Evolutionary conservation across 2,113 vertebrate species (phyloP).

Genomic region (Clupea harengus): DNA sequence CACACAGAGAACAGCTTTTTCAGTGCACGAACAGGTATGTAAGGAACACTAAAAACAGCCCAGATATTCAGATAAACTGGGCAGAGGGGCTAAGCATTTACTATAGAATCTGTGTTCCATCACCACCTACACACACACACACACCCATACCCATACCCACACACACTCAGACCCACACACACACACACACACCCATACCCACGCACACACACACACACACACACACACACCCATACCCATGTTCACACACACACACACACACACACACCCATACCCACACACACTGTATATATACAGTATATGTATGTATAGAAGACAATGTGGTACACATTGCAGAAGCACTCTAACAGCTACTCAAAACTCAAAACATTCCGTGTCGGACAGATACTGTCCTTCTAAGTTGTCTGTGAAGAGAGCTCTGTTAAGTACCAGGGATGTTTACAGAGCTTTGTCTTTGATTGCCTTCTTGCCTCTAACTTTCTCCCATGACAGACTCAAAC

Average conservation of each 20-base stretch:
- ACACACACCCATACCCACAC: not conserved
- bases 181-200: not conserved
- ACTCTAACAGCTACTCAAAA: not conserved
- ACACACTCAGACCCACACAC: not conserved
- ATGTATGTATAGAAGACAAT: too few species aligned
- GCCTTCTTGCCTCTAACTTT: constrained; percentile 36
- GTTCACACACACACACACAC: not conserved
- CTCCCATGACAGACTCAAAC: constrained; percentile 36
- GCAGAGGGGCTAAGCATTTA: too few species aligned
- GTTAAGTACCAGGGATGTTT: constrained; percentile 31
- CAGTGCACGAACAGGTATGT: too few species aligned
- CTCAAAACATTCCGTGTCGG: not conserved
- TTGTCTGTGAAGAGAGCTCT: not conserved
- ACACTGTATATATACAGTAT: not conserved
- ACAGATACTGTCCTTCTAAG: not conserved
- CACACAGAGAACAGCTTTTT: too few species aligned
- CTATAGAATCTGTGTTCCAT: too few species aligned
- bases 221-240: not conserved
- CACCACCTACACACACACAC: not conserved
- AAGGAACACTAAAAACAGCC: too few species aligned
- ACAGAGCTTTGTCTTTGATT: constrained; percentile 38
- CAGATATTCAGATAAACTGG: too few species aligned
- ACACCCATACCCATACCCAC: not conserved
- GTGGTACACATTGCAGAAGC: not conserved
- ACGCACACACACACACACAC: not conserved